Evolutionary conservation across 2,797 vertebrate genomes (phyloP).

Genomic region (Cottoperca gobio): DNA sequence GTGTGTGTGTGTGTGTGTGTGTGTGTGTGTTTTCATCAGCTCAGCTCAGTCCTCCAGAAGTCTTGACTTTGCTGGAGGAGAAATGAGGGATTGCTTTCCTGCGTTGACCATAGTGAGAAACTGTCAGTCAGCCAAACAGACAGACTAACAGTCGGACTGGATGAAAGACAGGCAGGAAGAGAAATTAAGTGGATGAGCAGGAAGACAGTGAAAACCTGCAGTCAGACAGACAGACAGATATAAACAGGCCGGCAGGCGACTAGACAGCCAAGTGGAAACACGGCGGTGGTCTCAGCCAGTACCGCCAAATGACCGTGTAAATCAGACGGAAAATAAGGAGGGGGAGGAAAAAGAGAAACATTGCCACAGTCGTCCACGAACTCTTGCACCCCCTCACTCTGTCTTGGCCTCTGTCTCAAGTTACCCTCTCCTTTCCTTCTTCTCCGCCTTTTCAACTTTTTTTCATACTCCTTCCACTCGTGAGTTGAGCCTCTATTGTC

Average conservation of each 20-base stretch:
- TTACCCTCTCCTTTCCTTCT: conserved; percentile 49
- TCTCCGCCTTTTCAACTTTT: conserved; percentile 17
- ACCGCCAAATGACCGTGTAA: conserved; percentile 75
- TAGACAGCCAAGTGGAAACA: conserved; percentile 76
- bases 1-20: too few species aligned
- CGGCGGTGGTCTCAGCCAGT: conserved; percentile 70
- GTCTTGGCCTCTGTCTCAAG: conserved; percentile 46
- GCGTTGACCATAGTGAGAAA: conserved; percentile 37
- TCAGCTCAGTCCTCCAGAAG: conserved; percentile 6
- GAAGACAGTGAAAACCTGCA: conserved; percentile 60
- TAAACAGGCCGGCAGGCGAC: conserved; percentile 52
- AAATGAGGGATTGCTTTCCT: conserved; percentile 55
- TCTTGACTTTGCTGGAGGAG: conserved; percentile 28
- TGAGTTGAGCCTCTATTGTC: conserved; percentile 15
- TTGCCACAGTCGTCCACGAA: conserved; percentile 46
- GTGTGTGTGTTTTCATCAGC: too few species aligned
- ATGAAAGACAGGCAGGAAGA: conserved; percentile 52
- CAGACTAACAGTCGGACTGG: conserved; percentile 27
- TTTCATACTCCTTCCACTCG: background rate
- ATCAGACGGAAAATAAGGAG: conserved; percentile 80
- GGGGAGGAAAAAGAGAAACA: conserved; percentile 71
- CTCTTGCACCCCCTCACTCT: conserved; percentile 44
- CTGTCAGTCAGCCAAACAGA: conserved; percentile 35
- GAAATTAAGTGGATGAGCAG: conserved; percentile 40
- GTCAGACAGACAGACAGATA: conserved; percentile 45